Evolutionary conservation across 1,140 invertebrate species (phyloP), one percentile per base, ranked within the genome.

Genomic region (Heterodera carotae): DNA sequence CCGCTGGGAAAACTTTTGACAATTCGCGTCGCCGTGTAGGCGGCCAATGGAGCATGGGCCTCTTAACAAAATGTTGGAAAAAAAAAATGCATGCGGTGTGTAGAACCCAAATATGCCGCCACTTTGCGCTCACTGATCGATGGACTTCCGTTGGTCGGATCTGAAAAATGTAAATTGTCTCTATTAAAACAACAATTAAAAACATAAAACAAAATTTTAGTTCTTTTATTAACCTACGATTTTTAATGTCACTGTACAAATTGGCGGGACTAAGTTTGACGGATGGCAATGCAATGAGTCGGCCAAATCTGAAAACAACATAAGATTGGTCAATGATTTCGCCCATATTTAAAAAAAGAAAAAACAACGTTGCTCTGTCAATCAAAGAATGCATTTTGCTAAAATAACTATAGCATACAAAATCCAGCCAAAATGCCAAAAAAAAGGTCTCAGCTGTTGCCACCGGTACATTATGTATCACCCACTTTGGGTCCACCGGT

Each of bases 61-160:
- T 81, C 79, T 36, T 76, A 73, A 78, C 56, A 85, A 22, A 71
- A 66, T 66, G 25, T 66, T 7, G 15, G 15, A 31, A 66, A 66
- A 66, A 66, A 66, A 29, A 15, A 66, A 31, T 10, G 3, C 29
- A 22, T 27, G 4, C 6, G 12, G 18, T 1, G 12, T 5, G 48
- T 18, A 0, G 6, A 15, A 59, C 64, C 72, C 43, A 74, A 64
- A 56, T 66, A 62, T 15, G 72, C n/a, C 22, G 64, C 25, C 10
- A 84, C 83, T 75, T 84, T 85, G n/a, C 62, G 39, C 60, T 84
- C 82, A 27, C 76, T 81, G 8, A 84, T 31, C 2, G 83, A 79
- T n/a, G 82, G 77, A 33, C 80, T 82, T 39, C 82, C 83, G 64
- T 84, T 84, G 1, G 43, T 36, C 2, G 83, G 83, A 69, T 85